Evolutionary conservation across 2,888 invertebrate genomes (phyloP).

Genomic region (Euphydryas editha): DNA sequence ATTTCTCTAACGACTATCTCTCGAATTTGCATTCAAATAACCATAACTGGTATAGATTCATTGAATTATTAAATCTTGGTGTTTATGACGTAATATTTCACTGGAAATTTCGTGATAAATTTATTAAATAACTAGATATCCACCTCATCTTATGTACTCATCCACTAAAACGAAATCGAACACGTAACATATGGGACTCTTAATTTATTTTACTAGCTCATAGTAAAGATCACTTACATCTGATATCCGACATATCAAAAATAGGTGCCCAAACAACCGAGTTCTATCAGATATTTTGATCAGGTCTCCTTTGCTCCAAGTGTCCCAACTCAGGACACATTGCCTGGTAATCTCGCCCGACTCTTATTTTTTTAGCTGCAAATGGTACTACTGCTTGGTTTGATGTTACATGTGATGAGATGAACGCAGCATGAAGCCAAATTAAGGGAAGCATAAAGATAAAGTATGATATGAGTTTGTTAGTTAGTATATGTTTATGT

Average conservation of each 20-base stretch:
- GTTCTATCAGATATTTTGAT: constrained; percentile 93
- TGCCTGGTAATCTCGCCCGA: constrained; percentile 97
- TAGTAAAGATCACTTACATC: constrained; percentile 86
- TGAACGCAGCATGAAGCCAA: constrained; percentile 75
- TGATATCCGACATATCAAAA: constrained; percentile 92
- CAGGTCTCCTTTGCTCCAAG: constrained; percentile 88
- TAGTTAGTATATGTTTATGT: too few relatives aligned
- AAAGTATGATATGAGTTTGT: constrained; percentile 66
- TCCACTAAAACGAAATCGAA: constrained; percentile 88
- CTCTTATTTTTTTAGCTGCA: constrained; percentile 95
- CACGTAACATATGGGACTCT: background rate
- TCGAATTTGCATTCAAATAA: constrained; percentile 39
- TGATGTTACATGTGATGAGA: constrained; percentile 68
- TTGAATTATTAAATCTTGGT: constrained; percentile 20
- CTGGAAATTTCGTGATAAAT: background rate
- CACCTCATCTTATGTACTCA: constrained; percentile 96
- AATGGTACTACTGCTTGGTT: constrained; percentile 83
- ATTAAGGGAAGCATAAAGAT: constrained; percentile 79
- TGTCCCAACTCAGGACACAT: constrained; percentile 93
- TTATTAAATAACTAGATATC: background rate
- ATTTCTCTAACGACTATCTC: constrained; percentile 25
- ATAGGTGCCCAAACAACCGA: constrained; percentile 98
- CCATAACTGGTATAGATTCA: constrained; percentile 30
- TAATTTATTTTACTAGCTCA: constrained; percentile 20
- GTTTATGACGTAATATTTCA: constrained; percentile 14